A percentile compares a stretch with the other conserved stretches of the same genome.
These are phyloP conservation scores for Drosophila suboccidentalis DNA, from an alignment of 2,888 invertebrate species.

Conservation along the genomic window DNA sequence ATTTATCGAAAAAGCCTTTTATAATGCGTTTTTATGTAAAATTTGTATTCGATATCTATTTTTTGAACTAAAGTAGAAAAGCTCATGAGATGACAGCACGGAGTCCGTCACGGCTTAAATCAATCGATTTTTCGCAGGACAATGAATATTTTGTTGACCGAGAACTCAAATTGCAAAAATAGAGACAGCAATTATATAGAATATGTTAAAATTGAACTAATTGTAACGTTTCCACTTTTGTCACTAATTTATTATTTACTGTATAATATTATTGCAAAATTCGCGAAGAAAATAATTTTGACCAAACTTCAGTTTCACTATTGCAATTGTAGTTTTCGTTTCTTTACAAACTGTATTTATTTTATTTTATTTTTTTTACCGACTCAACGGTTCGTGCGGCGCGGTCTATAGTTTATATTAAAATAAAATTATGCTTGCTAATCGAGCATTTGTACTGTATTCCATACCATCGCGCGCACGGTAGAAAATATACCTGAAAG, in stretches of 20 bases:
- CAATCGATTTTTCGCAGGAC: constrained; percentile 78
- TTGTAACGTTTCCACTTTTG: background rate
- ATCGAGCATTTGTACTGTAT: constrained; percentile 41
- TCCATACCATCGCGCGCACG: constrained; percentile 29
- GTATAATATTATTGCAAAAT: constrained; percentile 9
- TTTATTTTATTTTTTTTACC: background rate
- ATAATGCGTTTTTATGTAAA: constrained; percentile 15
- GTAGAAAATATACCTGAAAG: constrained; percentile 45
- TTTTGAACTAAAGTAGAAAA: constrained; percentile 49
- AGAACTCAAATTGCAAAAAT: constrained; percentile 12
- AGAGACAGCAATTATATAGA: background rate
- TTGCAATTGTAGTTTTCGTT: background rate
- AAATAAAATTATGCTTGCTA: constrained; percentile 31
- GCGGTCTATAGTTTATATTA: constrained; percentile 25
- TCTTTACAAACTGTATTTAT: background rate
- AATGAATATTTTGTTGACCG: constrained; percentile 59
- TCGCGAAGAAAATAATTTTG: background rate
- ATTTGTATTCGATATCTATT: constrained; percentile 40
- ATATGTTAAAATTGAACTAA: background rate
- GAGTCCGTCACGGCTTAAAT: constrained; percentile 51
- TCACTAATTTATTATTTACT: constrained; percentile 2
- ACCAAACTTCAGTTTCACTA: background rate
- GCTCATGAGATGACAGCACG: constrained; percentile 60
- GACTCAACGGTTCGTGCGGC: constrained; percentile 24
- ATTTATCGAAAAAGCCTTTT: constrained; percentile 2